These are phyloP conservation scores for Argentina silus DNA, from an alignment of 2,797 vertebrate genomes.

Conservation along the genomic window DNA sequence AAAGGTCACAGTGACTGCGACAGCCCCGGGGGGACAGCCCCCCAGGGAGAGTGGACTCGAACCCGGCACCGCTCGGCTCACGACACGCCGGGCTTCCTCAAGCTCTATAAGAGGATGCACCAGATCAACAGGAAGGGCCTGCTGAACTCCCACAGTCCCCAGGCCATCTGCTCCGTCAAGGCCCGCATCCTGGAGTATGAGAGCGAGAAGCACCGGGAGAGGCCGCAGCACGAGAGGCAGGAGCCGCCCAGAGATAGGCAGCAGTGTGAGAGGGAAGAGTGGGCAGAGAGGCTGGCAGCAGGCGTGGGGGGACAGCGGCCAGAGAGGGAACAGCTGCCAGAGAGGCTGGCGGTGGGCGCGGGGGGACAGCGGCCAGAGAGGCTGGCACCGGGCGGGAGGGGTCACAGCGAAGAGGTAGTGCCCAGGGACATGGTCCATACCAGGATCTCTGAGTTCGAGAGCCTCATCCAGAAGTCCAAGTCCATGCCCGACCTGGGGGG, in stretches of 20 bases:
- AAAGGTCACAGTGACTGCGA: constrained; percentile 53
- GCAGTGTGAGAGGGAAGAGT: too few relatives aligned
- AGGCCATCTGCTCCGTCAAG: constrained; percentile 86
- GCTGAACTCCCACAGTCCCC: constrained; percentile 66
- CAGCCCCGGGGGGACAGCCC: neutral
- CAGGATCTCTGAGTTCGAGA: constrained; percentile 87
- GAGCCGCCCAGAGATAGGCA: neutral
- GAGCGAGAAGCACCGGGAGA: constrained; percentile 68
- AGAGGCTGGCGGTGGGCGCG: neutral
- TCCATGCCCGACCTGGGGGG: constrained; percentile 87
- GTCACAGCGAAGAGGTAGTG: constrained; percentile 76
- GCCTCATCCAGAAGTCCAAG: constrained; percentile 87
- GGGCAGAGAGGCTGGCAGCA: too few relatives aligned
- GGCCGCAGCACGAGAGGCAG: constrained; percentile 49
- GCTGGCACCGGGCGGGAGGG: constrained; percentile 56
- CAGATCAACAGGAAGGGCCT: constrained; percentile 87
- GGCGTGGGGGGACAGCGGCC: constrained; percentile 18
- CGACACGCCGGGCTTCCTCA: constrained; percentile 83
- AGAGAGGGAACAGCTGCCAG: constrained; percentile 62
- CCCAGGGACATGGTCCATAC: constrained; percentile 87
- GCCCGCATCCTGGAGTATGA: constrained; percentile 86
- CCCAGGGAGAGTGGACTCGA: constrained; percentile 18
- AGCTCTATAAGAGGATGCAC: constrained; percentile 89
- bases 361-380: constrained; percentile 18
- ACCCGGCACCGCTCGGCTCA: constrained; percentile 77